Evolutionary conservation across 2,797 vertebrate species (phyloP).

Genomic region (Vespertilio murinus): DNA sequence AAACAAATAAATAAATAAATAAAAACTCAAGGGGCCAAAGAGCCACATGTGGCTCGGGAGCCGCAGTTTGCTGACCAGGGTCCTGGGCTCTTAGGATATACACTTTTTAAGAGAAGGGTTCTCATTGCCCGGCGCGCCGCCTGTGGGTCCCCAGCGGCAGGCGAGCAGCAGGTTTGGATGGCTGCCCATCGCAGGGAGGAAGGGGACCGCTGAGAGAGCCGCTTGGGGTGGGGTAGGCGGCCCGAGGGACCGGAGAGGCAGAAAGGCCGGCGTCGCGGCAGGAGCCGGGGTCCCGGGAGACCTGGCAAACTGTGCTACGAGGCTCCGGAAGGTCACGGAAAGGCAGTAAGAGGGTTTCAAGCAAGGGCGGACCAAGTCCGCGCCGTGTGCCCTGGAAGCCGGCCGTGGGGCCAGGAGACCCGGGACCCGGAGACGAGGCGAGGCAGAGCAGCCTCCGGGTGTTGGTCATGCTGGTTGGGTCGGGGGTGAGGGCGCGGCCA

Average conservation of each 20-base stretch:
- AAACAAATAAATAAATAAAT: too few relatives aligned
- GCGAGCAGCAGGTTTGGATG: neutral
- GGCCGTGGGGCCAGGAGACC: neutral
- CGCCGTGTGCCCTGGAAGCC: neutral
- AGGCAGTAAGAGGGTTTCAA: neutral
- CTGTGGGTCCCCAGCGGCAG: neutral
- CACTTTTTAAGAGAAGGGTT: neutral
- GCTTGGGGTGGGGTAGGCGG: neutral
- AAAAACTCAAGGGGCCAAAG: too few relatives aligned
- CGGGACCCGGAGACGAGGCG: neutral
- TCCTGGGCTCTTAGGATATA: neutral
- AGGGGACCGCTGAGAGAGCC: neutral
- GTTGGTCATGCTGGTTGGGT: neutral
- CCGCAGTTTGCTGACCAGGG: neutral
- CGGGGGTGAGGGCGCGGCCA: neutral
- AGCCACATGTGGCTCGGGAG: too few relatives aligned
- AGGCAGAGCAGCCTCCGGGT: neutral
- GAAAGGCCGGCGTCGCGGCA: neutral
- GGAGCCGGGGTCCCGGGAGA: neutral
- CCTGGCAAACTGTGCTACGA: neutral
- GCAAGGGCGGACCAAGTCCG: neutral
- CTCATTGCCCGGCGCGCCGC: neutral
- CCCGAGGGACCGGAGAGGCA: neutral
- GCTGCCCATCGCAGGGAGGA: neutral
- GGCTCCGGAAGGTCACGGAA: neutral